These are phyloP conservation scores for Rhodophaea formosa DNA, from an alignment of 2,888 invertebrate species.

Conservation along the genomic window DNA sequence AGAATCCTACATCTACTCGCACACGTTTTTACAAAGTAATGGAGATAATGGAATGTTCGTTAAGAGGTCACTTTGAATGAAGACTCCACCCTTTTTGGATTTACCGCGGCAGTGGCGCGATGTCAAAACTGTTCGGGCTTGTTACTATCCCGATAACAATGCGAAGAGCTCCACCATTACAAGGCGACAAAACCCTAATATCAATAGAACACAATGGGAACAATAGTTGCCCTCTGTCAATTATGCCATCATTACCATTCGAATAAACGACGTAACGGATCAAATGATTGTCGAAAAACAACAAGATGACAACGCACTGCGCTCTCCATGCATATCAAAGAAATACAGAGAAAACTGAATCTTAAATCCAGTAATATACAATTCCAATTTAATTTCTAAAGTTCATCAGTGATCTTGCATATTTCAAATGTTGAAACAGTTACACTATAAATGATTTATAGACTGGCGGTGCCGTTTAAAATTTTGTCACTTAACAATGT, in stretches of 20 bases:
- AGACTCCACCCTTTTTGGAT: conserved; percentile 72
- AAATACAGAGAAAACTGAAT: conserved; percentile 45
- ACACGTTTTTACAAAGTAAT: conserved; percentile 27
- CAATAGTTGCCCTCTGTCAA: conserved; percentile 79
- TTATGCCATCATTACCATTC: conserved; percentile 80
- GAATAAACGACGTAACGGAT: conserved; percentile 76
- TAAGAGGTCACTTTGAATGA: conserved; percentile 50
- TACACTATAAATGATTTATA: conserved; percentile 74
- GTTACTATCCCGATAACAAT: conserved; percentile 65
- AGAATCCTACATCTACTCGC: conserved; percentile 7
- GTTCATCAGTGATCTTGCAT: conserved; percentile 55
- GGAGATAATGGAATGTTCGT: conserved; percentile 38
- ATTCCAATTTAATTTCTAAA: conserved; percentile 34
- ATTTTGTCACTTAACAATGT: conserved; percentile 65
- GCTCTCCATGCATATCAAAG: conserved; percentile 34
- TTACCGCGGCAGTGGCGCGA: conserved; percentile 50
- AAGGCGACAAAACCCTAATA: conserved; percentile 79
- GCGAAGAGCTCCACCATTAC: conserved; percentile 67
- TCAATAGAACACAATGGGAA: conserved; percentile 76
- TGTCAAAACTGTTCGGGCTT: conserved; percentile 54
- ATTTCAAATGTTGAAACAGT: conserved; percentile 60
- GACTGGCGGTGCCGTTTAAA: conserved; percentile 56
- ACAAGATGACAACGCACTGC: conserved; percentile 63
- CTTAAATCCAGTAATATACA: conserved; percentile 48
- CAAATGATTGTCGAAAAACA: conserved; percentile 71